Evolutionary conservation across 2,797 vertebrate species (phyloP).

Genomic region (Orientallactaga sibirica): DNA sequence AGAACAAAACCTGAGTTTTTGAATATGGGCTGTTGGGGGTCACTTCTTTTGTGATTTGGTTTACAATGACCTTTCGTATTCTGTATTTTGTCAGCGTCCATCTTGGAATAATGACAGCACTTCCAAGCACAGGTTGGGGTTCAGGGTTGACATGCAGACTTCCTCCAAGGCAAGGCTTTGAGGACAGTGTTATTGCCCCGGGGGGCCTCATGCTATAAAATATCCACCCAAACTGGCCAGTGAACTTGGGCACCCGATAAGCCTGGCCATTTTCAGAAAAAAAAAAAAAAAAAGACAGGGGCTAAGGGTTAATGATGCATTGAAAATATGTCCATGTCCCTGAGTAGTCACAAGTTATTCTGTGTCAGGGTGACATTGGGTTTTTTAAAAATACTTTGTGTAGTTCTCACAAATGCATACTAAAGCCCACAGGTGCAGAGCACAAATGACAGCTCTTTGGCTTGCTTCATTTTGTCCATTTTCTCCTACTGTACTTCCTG

Average conservation of each 20-base stretch:
- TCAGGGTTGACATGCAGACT: slow-evolving; percentile 82
- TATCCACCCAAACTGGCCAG: slow-evolving; percentile 72
- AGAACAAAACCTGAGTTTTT: slow-evolving; percentile 96
- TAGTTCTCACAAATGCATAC: slow-evolving; percentile 41
- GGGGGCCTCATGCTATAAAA: slow-evolving; percentile 37
- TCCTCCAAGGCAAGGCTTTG: slow-evolving; percentile 82
- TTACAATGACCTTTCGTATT: slow-evolving; percentile 88
- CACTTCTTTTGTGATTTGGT: slow-evolving; percentile 86
- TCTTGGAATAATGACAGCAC: slow-evolving; percentile 88
- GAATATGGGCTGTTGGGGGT: slow-evolving; percentile 83
- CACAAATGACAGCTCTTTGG: slow-evolving; percentile 75
- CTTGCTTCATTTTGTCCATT: slow-evolving; percentile 72
- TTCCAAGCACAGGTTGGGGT: slow-evolving; percentile 84
- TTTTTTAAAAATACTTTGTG: slow-evolving; percentile 28
- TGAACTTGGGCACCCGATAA: slow-evolving; percentile 53
- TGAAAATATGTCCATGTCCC: slow-evolving; percentile 71
- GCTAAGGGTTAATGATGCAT: slow-evolving; percentile 70
- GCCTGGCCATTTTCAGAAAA: slow-evolving; percentile 77
- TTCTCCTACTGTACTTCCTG: slow-evolving; percentile 79
- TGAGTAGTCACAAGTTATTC: slow-evolving; percentile 70
- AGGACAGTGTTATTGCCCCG: background rate
- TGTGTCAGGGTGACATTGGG: background rate
- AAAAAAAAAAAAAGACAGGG: slow-evolving; percentile 80
- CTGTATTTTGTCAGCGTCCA: slow-evolving; percentile 89
- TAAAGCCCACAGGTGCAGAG: slow-evolving; percentile 71